Percentiles rank a stretch among this genome's conserved stretches.
These are phyloP conservation scores for Campylomormyrus tamandua DNA, from an alignment of 2,113 vertebrate species.

Conservation along the genomic window DNA sequence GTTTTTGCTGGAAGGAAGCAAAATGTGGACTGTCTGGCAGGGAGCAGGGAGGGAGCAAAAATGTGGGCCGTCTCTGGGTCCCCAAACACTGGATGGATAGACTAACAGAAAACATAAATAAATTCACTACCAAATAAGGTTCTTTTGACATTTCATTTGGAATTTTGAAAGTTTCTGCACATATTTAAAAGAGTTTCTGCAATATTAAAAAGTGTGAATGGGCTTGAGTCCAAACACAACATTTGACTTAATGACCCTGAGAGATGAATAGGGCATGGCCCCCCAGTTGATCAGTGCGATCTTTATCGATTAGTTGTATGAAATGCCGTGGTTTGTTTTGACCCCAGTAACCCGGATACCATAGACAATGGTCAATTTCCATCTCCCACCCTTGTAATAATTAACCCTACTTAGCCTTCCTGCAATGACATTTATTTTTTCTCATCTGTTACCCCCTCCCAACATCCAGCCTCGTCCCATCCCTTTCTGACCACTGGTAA, in stretches of 20 bases:
- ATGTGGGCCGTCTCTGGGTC: neutral
- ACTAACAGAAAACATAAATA: neutral
- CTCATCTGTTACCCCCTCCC: neutral
- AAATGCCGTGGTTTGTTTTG: neutral
- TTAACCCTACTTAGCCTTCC: neutral
- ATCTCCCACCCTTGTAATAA: neutral
- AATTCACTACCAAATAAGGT: neutral
- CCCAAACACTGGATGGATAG: neutral
- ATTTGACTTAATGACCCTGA: neutral
- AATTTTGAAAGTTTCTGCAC: neutral
- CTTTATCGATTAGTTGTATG: neutral
- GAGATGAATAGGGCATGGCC: neutral
- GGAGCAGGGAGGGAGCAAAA: neutral
- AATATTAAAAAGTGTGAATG: neutral
- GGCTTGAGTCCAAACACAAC: neutral
- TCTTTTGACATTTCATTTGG: neutral
- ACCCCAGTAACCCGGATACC: neutral
- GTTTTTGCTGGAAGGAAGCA: neutral
- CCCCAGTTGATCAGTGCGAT: neutral
- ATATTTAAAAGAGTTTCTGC: neutral
- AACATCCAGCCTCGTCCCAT: neutral
- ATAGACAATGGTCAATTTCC: neutral
- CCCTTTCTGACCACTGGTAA: neutral
- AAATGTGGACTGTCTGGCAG: neutral
- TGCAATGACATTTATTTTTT: neutral